Evolutionary conservation across 1,140 invertebrate species (phyloP).

Genomic region (Cyrtorhinus lividipennis): DNA sequence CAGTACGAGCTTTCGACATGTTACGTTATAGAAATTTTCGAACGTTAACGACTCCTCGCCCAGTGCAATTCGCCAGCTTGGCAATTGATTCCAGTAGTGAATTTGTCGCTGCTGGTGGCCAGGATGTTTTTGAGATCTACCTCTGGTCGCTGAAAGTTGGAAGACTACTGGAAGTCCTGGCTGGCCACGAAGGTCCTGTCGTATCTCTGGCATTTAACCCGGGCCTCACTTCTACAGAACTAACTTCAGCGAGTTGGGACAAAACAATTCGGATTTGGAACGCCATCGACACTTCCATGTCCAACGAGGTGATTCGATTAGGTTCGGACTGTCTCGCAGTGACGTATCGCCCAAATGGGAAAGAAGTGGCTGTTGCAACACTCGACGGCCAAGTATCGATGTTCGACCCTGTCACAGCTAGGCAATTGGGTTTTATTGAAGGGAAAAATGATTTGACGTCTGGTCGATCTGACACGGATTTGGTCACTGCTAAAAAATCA

Average conservation of each 20-base stretch:
- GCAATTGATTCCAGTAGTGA: conserved; percentile 79
- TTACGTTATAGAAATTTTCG: conserved; percentile 92
- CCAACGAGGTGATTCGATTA: conserved; percentile 69
- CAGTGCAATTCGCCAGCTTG: conserved; percentile 85
- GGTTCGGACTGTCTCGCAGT: conserved; percentile 71
- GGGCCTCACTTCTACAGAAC: conserved; percentile 45
- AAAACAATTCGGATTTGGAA: conserved; percentile 87
- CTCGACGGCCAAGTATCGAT: conserved; percentile 78
- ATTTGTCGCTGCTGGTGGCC: conserved; percentile 80
- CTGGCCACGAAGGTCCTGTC: conserved; percentile 86
- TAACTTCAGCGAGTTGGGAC: conserved; percentile 89
- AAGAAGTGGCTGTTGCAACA: conserved; percentile 81
- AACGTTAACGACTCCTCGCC: conserved; percentile 78
- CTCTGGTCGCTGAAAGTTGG: conserved; percentile 91
- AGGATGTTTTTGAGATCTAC: conserved; percentile 89
- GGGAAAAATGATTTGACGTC: conserved; percentile 77
- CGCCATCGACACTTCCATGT: conserved; percentile 60
- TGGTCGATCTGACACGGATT: conserved; percentile 64
- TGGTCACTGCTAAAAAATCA: conserved; percentile 74
- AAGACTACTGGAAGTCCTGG: conserved; percentile 71
- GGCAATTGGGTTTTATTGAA: conserved; percentile 66
- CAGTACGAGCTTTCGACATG: conserved; percentile 87
- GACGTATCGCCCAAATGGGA: conserved; percentile 71
- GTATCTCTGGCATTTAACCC: conserved; percentile 68
- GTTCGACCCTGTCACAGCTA: conserved; percentile 55